Evolutionary conservation across 2,888 invertebrate species (phyloP).

Genomic region (Torymus texanus): DNA sequence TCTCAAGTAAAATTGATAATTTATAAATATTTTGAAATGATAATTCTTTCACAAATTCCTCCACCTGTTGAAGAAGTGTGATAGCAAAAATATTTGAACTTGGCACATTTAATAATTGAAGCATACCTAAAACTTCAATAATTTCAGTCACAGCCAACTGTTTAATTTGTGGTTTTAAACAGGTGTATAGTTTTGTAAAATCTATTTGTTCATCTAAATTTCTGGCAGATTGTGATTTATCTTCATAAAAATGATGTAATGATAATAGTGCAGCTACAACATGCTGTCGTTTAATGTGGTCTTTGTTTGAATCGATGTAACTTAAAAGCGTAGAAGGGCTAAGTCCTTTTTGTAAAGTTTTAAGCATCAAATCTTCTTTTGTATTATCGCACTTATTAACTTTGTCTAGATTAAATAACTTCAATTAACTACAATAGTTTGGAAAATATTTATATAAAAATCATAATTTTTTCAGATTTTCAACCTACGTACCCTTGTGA

Average conservation of each 20-base stretch:
- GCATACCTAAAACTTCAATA: conserved; percentile 35
- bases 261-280: conserved; percentile 44
- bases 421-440: background rate
- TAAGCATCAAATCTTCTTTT: conserved; percentile 41
- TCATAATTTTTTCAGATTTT: background rate
- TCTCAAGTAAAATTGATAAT: conserved; percentile 77
- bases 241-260: conserved; percentile 44
- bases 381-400: conserved; percentile 21
- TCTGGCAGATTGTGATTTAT: conserved; percentile 14
- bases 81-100: conserved; percentile 79
- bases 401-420: conserved; percentile 30
- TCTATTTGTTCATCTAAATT: conserved; percentile 44
- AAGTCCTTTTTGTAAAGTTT: conserved; percentile 40
- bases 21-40: conserved; percentile 80
- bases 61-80: conserved; percentile 80
- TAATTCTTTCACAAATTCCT: conserved; percentile 80
- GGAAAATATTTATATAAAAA: background rate
- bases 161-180: conserved; percentile 48
- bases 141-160: conserved; percentile 37
- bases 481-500: conserved; percentile 25
- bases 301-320: conserved; percentile 47
- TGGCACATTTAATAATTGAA: conserved; percentile 76
- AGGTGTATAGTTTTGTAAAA: conserved; percentile 44
- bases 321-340: conserved; percentile 45
- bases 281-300: conserved; percentile 43